These are phyloP conservation scores for Cnemophilus loriae DNA, from an alignment of 2,113 vertebrate genomes.

Conservation along the genomic window DNA sequence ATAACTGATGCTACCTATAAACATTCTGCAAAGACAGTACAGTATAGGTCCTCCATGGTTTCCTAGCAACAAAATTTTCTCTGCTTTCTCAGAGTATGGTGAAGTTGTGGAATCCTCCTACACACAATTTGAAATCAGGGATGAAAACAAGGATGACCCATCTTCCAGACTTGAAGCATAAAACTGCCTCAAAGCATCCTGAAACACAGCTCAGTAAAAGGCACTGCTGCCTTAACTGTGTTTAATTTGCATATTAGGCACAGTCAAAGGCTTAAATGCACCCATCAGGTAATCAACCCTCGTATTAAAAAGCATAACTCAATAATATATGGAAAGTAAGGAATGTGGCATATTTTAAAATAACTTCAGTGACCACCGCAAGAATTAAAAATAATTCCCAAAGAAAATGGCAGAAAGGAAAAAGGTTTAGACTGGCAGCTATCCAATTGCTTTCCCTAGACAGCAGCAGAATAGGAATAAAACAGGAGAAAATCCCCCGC, in stretches of 20 bases:
- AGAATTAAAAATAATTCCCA: neutral
- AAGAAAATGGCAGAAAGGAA: neutral
- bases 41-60: constrained; percentile 41
- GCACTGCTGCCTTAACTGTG: neutral
- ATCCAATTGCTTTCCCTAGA: neutral
- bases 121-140: constrained; percentile 53
- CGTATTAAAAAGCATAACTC: neutral
- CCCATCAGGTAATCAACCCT: neutral
- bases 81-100: constrained; percentile 44
- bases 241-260: neutral
- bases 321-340: neutral
- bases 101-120: constrained; percentile 57
- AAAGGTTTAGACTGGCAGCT: neutral
- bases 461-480: neutral
- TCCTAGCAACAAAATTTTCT: constrained; percentile 73
- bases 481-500: neutral
- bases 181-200: neutral
- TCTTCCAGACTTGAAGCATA: neutral
- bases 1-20: constrained; percentile 7
- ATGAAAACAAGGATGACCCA: constrained; percentile 49
- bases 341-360: neutral
- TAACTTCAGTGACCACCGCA: neutral
- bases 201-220: neutral
- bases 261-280: neutral
- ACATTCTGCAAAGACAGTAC: constrained; percentile 18